Evolutionary conservation across 2,113 vertebrate genomes (phyloP).

Genomic region (Pardalotus punctatus): DNA sequence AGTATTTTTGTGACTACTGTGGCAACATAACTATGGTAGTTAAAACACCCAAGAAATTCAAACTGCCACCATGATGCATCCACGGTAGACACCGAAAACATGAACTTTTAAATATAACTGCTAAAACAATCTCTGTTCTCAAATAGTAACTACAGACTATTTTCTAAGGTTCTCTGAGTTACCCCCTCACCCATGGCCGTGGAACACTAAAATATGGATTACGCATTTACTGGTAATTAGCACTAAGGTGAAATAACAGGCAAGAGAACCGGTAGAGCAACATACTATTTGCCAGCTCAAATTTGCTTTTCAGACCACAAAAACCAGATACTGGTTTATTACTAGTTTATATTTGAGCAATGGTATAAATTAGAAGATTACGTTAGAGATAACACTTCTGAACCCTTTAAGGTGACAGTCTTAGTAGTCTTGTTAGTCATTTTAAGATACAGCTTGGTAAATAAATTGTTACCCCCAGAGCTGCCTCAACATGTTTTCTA

Average conservation of each 20-base stretch:
- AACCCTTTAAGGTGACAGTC: not conserved
- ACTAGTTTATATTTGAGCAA: not conserved
- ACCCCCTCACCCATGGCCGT: not conserved
- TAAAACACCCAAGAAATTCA: not conserved
- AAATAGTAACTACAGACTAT: not conserved
- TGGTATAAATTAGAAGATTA: not conserved
- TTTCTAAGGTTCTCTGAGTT: not conserved
- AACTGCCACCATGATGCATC: not conserved
- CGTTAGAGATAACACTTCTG: not conserved
- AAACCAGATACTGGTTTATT: not conserved
- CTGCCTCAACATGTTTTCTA: not conserved
- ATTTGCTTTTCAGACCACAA: not conserved
- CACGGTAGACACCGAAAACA: not conserved
- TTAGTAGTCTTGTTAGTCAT: not conserved
- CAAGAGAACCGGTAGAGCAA: not conserved
- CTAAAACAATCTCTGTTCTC: not conserved
- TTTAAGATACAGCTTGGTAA: not conserved
- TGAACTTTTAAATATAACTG: not conserved
- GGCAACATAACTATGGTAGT: not conserved
- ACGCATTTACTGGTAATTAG: not conserved
- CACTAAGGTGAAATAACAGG: not conserved
- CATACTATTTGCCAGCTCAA: not conserved
- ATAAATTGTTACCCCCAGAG: not conserved
- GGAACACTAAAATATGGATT: not conserved
- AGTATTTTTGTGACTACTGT: not conserved